phyloP scores from a whole-genome alignment of 2,797 vertebrate species.

The Sebastes flavidus region DNA sequence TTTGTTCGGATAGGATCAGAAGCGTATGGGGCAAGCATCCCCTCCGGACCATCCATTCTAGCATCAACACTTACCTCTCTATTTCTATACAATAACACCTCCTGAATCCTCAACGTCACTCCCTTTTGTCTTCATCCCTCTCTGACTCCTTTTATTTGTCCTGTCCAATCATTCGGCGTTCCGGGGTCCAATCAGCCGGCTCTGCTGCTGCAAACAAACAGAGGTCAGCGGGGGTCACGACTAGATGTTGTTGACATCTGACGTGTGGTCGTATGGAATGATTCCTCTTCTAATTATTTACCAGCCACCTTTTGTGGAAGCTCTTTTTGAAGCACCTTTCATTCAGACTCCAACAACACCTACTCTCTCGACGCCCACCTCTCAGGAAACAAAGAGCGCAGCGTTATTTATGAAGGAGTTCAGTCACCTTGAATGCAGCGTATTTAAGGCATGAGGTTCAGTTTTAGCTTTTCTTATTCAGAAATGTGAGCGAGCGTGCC shows the following conservation, averaged over 20 bases:
- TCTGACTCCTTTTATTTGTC: not conserved
- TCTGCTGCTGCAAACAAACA: not conserved
- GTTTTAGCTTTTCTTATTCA: not conserved
- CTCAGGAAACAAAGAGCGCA: not conserved
- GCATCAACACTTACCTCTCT: not conserved
- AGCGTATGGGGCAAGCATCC: not conserved
- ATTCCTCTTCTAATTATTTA: not conserved
- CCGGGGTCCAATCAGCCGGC: not conserved
- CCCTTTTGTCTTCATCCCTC: not conserved
- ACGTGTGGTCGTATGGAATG: not conserved
- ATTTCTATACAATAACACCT: not conserved
- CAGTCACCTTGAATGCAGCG: not conserved
- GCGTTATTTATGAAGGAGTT: too few species aligned
- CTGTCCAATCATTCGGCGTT: not conserved
- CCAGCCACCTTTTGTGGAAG: not conserved
- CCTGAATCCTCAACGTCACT: not conserved
- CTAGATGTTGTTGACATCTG: not conserved
- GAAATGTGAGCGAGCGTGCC: not conserved
- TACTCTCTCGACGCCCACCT: not conserved
- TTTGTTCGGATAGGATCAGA: not conserved
- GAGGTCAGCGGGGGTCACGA: not conserved
- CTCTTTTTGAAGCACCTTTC: not conserved
- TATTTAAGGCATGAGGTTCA: not conserved
- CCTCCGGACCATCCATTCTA: not conserved
- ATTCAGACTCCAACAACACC: not conserved